phyloP scores from a whole-genome alignment of 2,888 invertebrate species.

The Dryadula phaetusa region DNA sequence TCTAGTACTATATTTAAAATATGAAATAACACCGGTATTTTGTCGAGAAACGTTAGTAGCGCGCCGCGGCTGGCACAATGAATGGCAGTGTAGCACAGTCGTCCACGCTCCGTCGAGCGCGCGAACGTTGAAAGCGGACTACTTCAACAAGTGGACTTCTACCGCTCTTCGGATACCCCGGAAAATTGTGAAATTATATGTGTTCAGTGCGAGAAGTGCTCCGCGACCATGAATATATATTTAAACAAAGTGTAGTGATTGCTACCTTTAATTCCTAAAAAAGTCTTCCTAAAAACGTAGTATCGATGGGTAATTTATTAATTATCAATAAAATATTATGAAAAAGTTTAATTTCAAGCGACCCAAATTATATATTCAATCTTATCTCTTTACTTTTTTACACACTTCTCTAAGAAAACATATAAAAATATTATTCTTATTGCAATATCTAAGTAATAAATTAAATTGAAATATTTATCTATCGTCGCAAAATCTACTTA shows the following conservation, averaged over 20 bases:
- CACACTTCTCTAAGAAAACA: neutral
- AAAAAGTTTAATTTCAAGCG: neutral
- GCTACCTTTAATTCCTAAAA: too few species aligned
- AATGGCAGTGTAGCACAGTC: conserved; percentile 80
- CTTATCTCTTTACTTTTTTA: neutral
- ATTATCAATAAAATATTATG: neutral
- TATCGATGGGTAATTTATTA: neutral
- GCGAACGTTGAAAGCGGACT: conserved; percentile 69
- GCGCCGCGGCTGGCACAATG: conserved; percentile 57
- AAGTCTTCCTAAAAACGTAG: neutral
- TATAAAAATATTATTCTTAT: too few species aligned
- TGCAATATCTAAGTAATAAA: too few species aligned
- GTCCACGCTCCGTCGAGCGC: conserved; percentile 77
- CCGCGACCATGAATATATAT: neutral
- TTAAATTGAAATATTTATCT: neutral
- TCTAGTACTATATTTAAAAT: neutral
- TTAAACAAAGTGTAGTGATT: neutral
- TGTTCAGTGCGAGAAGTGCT: conserved; percentile 21
- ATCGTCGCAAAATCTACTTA: neutral
- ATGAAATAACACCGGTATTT: neutral
- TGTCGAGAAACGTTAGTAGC: conserved; percentile 61
- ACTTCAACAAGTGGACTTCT: conserved; percentile 72
- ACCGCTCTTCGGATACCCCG: conserved; percentile 23
- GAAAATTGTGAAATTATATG: conserved; percentile 22
- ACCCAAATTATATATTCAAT: neutral